Percentiles rank a stretch among this genome's conserved stretches.
These are phyloP conservation scores for Drosophila orena DNA, from an alignment of 1,140 invertebrate species.

Conservation along the genomic window DNA sequence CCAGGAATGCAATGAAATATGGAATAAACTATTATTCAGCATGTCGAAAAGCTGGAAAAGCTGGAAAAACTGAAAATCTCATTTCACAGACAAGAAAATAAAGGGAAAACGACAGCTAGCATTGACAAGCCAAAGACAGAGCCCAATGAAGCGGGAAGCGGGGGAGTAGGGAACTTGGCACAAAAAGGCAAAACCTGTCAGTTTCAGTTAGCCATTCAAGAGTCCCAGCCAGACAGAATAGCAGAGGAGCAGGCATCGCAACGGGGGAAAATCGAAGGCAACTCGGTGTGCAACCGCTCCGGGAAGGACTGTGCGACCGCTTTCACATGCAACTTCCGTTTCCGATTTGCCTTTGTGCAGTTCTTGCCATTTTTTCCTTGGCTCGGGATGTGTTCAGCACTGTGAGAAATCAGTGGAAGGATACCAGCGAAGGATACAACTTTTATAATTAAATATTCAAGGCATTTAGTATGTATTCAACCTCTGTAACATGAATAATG, in stretches of 20 bases:
- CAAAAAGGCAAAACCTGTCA: conserved; percentile 77
- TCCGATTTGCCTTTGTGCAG: conserved; percentile 72
- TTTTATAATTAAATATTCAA: neutral
- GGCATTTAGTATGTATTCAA: too few relatives aligned
- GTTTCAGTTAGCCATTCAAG: conserved; percentile 68
- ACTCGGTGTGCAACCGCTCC: conserved; percentile 42
- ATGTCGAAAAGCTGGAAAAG: conserved; percentile 68
- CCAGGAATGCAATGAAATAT: conserved; percentile 24
- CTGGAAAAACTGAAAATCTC: conserved; percentile 69
- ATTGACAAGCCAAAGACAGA: conserved; percentile 57
- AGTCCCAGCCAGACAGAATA: conserved; percentile 34
- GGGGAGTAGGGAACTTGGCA: conserved; percentile 42
- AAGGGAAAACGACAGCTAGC: conserved; percentile 46
- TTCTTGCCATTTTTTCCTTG: conserved; percentile 13
- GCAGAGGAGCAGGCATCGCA: neutral
- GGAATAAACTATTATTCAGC: conserved; percentile 57
- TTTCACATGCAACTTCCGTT: conserved; percentile 78
- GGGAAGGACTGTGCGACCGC: conserved; percentile 47
- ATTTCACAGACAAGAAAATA: conserved; percentile 57
- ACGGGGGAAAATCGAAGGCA: conserved; percentile 28
- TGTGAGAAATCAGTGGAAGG: neutral
- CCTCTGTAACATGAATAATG: too few relatives aligned
- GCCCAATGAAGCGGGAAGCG: conserved; percentile 21
- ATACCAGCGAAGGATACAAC: neutral
- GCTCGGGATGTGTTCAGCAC: conserved; percentile 8